phyloP scores from a whole-genome alignment of 2,888 invertebrate genomes.

The Caenorhabditis sinica region DNA sequence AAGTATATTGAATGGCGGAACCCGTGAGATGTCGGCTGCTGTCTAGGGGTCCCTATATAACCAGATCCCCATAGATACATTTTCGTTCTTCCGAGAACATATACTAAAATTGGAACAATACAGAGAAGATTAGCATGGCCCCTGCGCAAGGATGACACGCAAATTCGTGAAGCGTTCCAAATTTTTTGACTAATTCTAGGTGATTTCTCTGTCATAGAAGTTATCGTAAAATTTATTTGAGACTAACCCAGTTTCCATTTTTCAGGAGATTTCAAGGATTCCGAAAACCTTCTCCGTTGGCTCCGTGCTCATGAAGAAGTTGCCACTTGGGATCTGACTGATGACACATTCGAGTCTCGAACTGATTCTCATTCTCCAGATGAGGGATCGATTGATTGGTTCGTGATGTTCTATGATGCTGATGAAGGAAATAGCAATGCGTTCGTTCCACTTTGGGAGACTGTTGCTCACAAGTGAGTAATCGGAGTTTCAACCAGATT shows the following conservation, averaged over 20 bases:
- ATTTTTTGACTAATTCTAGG: conserved; percentile 84
- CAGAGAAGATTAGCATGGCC: conserved; percentile 95
- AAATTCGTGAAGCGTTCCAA: conserved; percentile 94
- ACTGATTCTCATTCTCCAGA: conserved; percentile 82
- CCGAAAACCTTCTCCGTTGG: conserved; percentile 82
- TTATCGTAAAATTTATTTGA: too few species aligned
- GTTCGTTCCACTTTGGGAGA: conserved; percentile 83
- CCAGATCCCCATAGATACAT: background rate
- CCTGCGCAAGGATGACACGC: conserved; percentile 95
- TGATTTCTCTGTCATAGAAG: background rate
- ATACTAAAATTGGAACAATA: conserved; percentile 91
- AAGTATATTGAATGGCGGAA: background rate
- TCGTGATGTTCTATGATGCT: conserved; percentile 84
- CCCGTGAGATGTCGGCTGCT: conserved; percentile 7
- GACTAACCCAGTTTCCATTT: too few species aligned
- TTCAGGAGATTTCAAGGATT: conserved; percentile 83
- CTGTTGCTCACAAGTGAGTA: conserved; percentile 83
- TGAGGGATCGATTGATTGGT: conserved; percentile 83
- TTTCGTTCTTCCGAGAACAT: conserved; percentile 67
- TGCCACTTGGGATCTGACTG: conserved; percentile 81
- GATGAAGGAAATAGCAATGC: conserved; percentile 82
- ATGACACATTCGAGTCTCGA: conserved; percentile 81
- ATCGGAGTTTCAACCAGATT: too few species aligned
- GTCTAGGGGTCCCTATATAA: too few species aligned
- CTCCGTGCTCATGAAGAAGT: conserved; percentile 83